Percentiles rank a stretch among this genome's conserved stretches.
phyloP scores from a whole-genome alignment of 2,797 vertebrate genomes.

The Malurus leucopterus region DNA sequence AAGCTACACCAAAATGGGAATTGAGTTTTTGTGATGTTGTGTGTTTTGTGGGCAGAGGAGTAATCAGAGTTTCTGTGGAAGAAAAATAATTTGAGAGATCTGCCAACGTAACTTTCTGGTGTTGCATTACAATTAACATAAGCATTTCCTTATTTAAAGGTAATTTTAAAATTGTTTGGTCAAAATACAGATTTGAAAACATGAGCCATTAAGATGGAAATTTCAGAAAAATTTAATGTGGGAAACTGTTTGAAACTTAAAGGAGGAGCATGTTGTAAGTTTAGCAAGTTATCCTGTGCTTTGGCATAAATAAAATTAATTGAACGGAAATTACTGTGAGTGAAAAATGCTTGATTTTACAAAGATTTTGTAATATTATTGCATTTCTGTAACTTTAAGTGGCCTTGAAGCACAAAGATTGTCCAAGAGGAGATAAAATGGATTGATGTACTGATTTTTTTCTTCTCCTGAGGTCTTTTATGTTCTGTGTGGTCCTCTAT shows the following conservation, averaged over 20 bases:
- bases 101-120: background rate
- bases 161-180: background rate
- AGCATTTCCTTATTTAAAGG: background rate
- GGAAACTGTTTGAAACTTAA: background rate
- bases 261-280: background rate
- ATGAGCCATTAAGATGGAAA: background rate
- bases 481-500: background rate
- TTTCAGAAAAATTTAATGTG: background rate
- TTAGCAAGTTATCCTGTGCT: background rate
- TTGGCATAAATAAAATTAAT: background rate
- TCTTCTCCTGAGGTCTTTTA: rapidly evolving
- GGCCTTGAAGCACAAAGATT: background rate
- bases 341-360: background rate
- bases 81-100: background rate
- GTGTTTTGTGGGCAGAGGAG: background rate
- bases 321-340: background rate
- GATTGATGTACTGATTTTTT: background rate
- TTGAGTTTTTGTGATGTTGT: background rate
- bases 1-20: background rate
- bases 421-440: background rate
- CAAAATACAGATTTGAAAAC: background rate
- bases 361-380: background rate
- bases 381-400: background rate
- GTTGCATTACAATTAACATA: background rate
- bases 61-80: background rate